A percentile compares a stretch with the other conserved stretches of the same genome.
phyloP scores from a whole-genome alignment of 2,888 invertebrate species.

The Yponomeuta cagnagella region DNA sequence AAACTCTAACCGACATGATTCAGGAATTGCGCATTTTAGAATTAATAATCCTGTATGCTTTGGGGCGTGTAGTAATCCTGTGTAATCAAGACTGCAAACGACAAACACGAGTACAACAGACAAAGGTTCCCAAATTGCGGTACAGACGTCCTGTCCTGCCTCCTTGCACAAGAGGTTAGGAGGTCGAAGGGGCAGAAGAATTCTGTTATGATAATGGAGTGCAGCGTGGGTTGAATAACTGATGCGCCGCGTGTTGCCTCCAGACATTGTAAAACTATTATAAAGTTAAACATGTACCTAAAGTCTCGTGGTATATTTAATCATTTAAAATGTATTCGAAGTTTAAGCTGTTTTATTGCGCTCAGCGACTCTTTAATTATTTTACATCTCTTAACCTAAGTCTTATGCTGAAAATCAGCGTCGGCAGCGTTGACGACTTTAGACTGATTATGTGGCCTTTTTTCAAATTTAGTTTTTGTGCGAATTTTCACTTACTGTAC shows the following conservation, averaged over 20 bases:
- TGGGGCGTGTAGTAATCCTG: no score
- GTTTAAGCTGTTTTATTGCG: not conserved
- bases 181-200: conserved; percentile 13
- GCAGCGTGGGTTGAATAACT: conserved; percentile 19
- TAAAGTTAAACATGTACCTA: not conserved
- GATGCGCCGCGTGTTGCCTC: not conserved
- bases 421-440: no score
- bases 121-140: not conserved
- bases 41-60: no score
- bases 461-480: no score
- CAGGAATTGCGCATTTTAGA: no score
- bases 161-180: not conserved
- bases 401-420: no score
- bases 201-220: conserved; percentile 21
- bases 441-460: no score
- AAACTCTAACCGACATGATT: no score
- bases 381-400: no score
- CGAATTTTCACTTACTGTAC: no score
- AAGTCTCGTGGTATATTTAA: not conserved
- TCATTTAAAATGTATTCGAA: not conserved
- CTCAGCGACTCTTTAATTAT: no score
- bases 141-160: not conserved
- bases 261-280: not conserved
- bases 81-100: no score
- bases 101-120: not conserved